phyloP scores from a whole-genome alignment of 2,797 vertebrate genomes.

The Propithecus perrieri region DNA sequence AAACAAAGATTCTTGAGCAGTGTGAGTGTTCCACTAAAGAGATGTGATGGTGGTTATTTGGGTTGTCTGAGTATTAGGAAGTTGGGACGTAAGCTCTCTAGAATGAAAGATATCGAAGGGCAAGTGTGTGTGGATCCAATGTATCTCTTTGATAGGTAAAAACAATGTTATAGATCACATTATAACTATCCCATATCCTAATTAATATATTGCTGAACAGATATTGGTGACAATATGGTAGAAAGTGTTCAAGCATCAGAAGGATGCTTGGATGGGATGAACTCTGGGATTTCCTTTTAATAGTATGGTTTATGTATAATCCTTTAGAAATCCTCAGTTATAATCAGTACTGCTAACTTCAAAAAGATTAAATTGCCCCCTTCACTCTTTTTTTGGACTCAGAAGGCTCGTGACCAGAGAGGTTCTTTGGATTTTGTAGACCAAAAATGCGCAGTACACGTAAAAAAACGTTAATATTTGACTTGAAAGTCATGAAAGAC shows the following conservation, averaged over 20 bases:
- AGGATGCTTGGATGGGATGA: not conserved
- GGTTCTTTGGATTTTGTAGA: constrained; percentile 13
- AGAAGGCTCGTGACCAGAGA: not conserved
- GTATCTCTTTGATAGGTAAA: constrained; percentile 6
- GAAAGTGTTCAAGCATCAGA: not conserved
- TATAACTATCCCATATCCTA: not conserved
- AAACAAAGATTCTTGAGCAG: not conserved
- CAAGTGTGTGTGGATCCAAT: not conserved
- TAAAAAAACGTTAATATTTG: constrained; percentile 24
- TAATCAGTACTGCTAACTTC: not conserved
- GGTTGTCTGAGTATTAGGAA: not conserved
- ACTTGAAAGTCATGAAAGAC: constrained; percentile 32
- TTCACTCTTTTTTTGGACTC: not conserved
- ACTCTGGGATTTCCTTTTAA: constrained; percentile 1
- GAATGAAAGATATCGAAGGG: not conserved
- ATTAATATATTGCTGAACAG: not conserved
- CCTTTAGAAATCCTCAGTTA: not conserved
- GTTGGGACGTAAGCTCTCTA: not conserved
- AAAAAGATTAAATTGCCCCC: not conserved
- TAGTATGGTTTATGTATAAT: not conserved
- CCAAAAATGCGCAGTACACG: not conserved
- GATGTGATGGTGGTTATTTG: not conserved
- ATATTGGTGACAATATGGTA: not conserved
- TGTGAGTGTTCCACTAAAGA: not conserved
- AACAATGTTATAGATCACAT: not conserved